Percentiles rank a stretch among this genome's conserved stretches.
Evolutionary conservation across 2,888 invertebrate species (phyloP).

Genomic region (Bursaphelenchus okinawaensis): DNA sequence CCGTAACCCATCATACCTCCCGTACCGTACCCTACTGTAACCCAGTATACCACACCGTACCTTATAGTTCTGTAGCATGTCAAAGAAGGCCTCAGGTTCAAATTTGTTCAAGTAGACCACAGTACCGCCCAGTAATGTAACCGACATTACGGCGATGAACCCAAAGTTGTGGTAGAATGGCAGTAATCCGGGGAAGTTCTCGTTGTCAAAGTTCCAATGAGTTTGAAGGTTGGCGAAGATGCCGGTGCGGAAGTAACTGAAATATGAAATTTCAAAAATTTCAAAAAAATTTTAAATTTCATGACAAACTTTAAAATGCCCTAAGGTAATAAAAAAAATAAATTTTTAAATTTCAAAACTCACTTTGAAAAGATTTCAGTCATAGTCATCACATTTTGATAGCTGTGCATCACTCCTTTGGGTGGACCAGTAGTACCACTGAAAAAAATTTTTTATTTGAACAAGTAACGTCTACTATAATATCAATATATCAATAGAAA

Average conservation of each 20-base stretch:
- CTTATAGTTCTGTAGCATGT: slow-evolving; percentile 12
- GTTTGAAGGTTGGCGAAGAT: slow-evolving; percentile 2
- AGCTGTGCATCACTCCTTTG: slow-evolving; percentile 52
- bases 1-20: too few relatives aligned
- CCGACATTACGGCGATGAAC: slow-evolving; percentile 3
- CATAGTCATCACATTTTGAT: slow-evolving; percentile 30
- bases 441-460: slow-evolving; percentile 10
- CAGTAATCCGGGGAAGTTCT: slow-evolving; percentile 14
- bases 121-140: neutral
- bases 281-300: too few relatives aligned
- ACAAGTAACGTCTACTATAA: too few relatives aligned
- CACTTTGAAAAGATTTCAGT: neutral
- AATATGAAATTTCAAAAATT: too few relatives aligned
- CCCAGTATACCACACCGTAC: slow-evolving; percentile 8
- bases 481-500: too few relatives aligned
- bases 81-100: slow-evolving; percentile 10
- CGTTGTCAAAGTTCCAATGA: neutral
- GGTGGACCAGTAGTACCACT: slow-evolving; percentile 53
- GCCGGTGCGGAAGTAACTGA: neutral
- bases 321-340: neutral
- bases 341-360: neutral
- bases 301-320: too few relatives aligned
- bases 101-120: slow-evolving; percentile 12
- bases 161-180: slow-evolving; percentile 24
- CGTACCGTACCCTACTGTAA: too few relatives aligned